Base-by-base conservation (phyloP, 2,888 invertebrate species). In the Idaea aversata region DNA sequence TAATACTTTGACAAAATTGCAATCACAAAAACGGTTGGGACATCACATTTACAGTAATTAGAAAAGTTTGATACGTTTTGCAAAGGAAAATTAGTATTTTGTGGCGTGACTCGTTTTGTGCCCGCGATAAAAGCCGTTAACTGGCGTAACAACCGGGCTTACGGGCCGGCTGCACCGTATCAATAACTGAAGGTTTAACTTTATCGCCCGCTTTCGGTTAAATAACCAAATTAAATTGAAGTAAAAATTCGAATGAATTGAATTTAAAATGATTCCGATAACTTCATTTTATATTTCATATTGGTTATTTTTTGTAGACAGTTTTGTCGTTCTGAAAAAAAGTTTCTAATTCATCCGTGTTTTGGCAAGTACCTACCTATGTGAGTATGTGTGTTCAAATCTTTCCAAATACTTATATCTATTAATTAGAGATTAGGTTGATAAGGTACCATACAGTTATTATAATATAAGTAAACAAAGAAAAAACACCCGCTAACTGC, bases 11-110 rank as follows among this genome's bases (percentile, higher is more conserved):
- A 79, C 75, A 75, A 77, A 80, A 81, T 85, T 81, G 85, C 83
- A 87, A 85, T 85, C 80, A 81, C 83, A 80, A 84, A 82, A 83
- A 78, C 78, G 77, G 77, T 76, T 71, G 81, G 81, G 79, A 83
- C 84, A 84, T 87, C 86, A 85, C 87, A 85, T 88, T 88, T 82
- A 81, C 79, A 77, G 85, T 90, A 90, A 90, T 89, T 90, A 89
- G 88, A 86, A 89, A 90, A 90, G 88, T 90, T 90, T 83, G 83
- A 85, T 88, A 84, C 87, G 84, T 85, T 88, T 87, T 85, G 85
- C 76, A 83, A 87, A 86, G 84, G 84, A 84, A 82, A 88, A 89
- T 88, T 88, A 88, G 88, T 89, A 87, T 88, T 88, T 88, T 85
- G 88, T 86, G 87, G 87, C 82, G 85, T 85, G 83, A 86, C 85